Evolutionary conservation across 1,140 invertebrate genomes (phyloP).

Genomic region (Whitmania pigra): DNA sequence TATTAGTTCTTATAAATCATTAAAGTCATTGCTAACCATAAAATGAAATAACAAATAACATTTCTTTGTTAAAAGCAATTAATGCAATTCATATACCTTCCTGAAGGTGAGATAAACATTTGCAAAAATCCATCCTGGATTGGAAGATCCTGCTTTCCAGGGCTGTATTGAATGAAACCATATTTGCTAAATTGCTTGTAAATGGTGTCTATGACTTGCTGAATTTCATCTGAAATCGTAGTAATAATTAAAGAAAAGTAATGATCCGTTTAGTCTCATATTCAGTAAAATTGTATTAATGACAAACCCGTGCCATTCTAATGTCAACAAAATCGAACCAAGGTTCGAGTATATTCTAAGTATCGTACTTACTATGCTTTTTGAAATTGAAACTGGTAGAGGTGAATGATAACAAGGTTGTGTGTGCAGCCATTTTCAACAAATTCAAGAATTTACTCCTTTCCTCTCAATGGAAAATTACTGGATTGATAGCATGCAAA

Average conservation of each 20-base stretch:
- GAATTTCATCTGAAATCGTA: background rate
- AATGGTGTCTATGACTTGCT: slow-evolving; percentile 1
- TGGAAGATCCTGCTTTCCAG: background rate
- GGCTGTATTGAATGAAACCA: background rate
- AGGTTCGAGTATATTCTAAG: background rate
- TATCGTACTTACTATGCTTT: slow-evolving; percentile 10
- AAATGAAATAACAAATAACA: background rate
- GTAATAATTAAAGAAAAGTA: too few relatives aligned
- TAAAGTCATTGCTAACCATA: background rate
- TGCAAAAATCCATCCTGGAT: background rate
- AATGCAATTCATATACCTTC: background rate
- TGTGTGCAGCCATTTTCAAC: background rate
- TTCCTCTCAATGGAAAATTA: too few relatives aligned
- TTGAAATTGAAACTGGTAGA: slow-evolving; percentile 11
- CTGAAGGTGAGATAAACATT: background rate
- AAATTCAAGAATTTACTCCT: too few relatives aligned
- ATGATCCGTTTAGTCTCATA: too few relatives aligned
- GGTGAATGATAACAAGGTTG: slow-evolving; percentile 9
- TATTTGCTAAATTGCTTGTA: slow-evolving; percentile 11
- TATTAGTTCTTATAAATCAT: too few relatives aligned
- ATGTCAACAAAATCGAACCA: too few relatives aligned
- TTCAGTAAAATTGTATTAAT: too few relatives aligned
- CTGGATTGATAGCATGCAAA: too few relatives aligned
- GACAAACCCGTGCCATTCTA: too few relatives aligned
- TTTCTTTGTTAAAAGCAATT: background rate